phyloP scores from a whole-genome alignment of 1,140 invertebrate species.

The Dufourea novaeangliae region DNA sequence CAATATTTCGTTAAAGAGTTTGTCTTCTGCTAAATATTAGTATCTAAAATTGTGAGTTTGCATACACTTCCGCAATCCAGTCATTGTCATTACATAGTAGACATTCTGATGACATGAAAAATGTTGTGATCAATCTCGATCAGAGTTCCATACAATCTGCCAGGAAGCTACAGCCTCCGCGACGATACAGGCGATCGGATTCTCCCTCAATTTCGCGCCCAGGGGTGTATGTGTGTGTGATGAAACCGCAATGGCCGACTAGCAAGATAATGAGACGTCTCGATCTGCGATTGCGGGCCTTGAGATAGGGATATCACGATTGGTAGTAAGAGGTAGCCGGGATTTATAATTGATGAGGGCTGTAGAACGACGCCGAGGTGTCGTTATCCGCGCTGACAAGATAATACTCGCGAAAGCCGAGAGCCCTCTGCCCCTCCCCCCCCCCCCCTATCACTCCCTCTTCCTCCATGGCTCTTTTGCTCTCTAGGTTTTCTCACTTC shows the following conservation, averaged over 20 bases:
- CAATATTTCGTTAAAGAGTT: too few species aligned
- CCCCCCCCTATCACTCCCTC: conserved; percentile 48
- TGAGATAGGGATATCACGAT: conserved; percentile 73
- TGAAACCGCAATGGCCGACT: conserved; percentile 60
- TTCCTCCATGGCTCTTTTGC: conserved; percentile 42
- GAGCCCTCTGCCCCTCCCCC: conserved; percentile 48
- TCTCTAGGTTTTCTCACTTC: conserved; percentile 37
- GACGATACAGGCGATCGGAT: background rate
- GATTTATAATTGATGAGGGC: conserved; percentile 80
- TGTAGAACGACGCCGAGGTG: conserved; percentile 76
- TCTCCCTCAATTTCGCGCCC: conserved; percentile 16
- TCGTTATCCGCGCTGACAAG: conserved; percentile 79
- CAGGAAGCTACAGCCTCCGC: background rate
- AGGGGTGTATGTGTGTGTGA: background rate
- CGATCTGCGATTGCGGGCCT: conserved; percentile 69
- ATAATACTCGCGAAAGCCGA: conserved; percentile 77
- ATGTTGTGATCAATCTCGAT: background rate
- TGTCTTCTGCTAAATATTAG: too few species aligned
- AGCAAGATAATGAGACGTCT: conserved; percentile 72
- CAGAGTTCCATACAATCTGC: background rate
- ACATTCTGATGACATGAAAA: background rate
- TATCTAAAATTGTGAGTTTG: too few species aligned
- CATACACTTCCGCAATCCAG: too few species aligned
- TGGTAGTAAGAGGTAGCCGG: conserved; percentile 68
- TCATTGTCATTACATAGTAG: background rate